Evolutionary conservation across 2,797 vertebrate genomes (phyloP).

Genomic region (Syncerus caffer): DNA sequence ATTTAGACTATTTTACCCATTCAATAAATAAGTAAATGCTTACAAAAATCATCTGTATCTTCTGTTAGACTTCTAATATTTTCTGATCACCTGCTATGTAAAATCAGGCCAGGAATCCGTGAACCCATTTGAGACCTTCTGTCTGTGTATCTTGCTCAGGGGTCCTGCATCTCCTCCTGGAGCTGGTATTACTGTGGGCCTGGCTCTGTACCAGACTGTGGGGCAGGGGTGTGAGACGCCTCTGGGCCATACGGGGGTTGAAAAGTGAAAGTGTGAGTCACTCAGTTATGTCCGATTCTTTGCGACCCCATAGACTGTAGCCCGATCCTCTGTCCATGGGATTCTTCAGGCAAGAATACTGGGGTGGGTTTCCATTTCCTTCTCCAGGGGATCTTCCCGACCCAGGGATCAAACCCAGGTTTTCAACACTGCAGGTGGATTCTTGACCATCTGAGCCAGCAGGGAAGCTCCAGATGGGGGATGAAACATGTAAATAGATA

Average conservation of each 20-base stretch:
- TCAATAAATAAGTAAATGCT: background rate
- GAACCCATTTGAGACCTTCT: fast-evolving
- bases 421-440: background rate
- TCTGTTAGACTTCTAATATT: background rate
- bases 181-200: background rate
- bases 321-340: background rate
- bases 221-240: background rate
- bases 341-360: background rate
- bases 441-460: background rate
- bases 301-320: background rate
- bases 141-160: background rate
- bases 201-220: fast-evolving
- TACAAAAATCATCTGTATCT: background rate
- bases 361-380: background rate
- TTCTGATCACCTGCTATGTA: background rate
- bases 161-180: background rate
- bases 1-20: background rate
- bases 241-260: background rate
- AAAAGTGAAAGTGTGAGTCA: background rate
- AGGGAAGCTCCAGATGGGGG: background rate
- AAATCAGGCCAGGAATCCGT: background rate
- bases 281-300: background rate
- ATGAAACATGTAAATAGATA: background rate
- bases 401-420: too few species aligned
- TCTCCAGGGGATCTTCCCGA: background rate